Base-by-base conservation (phyloP, 2,888 invertebrate genomes). In the Eilema caniola region DNA sequence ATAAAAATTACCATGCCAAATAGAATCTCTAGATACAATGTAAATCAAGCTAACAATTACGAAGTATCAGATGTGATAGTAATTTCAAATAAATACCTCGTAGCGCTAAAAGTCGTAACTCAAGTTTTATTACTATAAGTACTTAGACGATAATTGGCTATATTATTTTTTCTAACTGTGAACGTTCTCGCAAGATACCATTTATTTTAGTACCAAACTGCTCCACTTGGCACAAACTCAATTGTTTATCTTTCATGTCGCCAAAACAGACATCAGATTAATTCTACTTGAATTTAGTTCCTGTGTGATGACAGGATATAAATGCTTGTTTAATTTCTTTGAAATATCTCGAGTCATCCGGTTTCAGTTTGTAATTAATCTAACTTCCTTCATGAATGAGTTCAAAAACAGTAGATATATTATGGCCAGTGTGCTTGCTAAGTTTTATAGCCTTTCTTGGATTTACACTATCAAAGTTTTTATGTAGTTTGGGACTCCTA, bases 231-330 rank as follows among this genome's bases (percentile, higher is more conserved):
- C 81, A 76, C 66, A 20, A n/a, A 25, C 33, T 74, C 81, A 78
- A 76, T 81, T 76, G 77, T 77, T 81, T 81, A 78, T 81, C 75
- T 74, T 71, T 73, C 63, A 67, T 68, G 81, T 76, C 78, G 73
- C 78, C 72, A 71, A 62, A 73, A 24, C 62, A 71, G 72, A 69
- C 31, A 37, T 67, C 33, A 65, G 62, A 76, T 78, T 80, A 72
- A 75, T 78, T 70, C 41, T 68, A 61, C 28, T 67, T 64, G 59
- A 47, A 67, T 53, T 67, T 67, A 61, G 53, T 71, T 64, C 53
- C 64, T 56, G 64, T 56, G 60, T 24, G 31, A 23, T 56, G 61
- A 56, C 70, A 70, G 70, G 66, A 70, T 59, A 62, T 66, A 61
- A 61, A 69, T 61, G 70, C 53, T 61, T 37, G 12, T 65, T 61